Base-by-base conservation (phyloP, 2,888 invertebrate genomes). In the Leucophenga montana region DNA sequence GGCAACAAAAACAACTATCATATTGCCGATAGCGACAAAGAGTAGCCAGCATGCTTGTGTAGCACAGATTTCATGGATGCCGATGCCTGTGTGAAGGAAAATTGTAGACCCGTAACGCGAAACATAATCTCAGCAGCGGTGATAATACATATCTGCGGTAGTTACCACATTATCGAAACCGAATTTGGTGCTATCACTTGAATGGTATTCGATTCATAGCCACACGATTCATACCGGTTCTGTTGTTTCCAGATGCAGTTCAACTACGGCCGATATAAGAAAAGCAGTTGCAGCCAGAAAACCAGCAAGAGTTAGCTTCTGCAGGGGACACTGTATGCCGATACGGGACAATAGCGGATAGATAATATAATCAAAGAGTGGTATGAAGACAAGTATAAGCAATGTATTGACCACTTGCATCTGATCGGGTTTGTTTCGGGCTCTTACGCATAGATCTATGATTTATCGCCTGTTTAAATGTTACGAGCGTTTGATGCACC, bases 361-460 rank as follows among this genome's bases (percentile, higher is more conserved):
- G 4, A 89, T 33, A 0, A 90, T 90, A 74, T 92, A 92, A 88
- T 95, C 94, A 85, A 95, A 96, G 0, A 95, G 83, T 1, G 98
- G 98, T 81, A 98, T 97, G 79, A 97, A 94, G 5, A 92, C 75
- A 22, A 98, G 89, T 74, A 97, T 96, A 16, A 97, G 90, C 6
- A 97, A 85, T 0, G 98, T 97, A 89, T 98, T 98, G 22, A 97
- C 89, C 57, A 97, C 95, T 91, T 97, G 97, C 94, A 99, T 95
- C 89, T 99, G 99, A 89, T 99, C 99, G 0, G 99, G 97, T 79
- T 96, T 94, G n/a, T n/a, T n/a, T n/a, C n/a, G n/a, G n/a, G n/a
- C n/a, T n/a, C n/a, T n/a, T n/a, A n/a, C n/a, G n/a, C n/a, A n/a
- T n/a, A n/a, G n/a, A n/a, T n/a, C n/a, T n/a, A n/a, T n/a, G n/a